Evolutionary conservation across 2,888 invertebrate species (phyloP), one percentile per base, ranked within the genome.

Genomic region (Catotricha subobsoleta): DNA sequence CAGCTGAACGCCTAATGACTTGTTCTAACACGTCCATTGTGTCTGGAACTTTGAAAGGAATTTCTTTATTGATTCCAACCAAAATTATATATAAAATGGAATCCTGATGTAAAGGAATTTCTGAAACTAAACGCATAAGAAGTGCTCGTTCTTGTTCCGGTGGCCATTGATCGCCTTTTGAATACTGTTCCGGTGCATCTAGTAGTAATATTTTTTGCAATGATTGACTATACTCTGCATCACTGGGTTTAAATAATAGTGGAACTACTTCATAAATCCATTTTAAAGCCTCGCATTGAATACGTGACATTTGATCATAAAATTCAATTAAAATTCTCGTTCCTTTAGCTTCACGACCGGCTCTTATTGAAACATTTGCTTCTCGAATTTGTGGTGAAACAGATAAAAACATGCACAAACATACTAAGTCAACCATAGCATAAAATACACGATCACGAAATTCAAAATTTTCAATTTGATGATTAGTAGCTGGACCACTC

Each of bases 181-280:
- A 80, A 64, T 88, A 88, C 44, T 77, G 72, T 46, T 88, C 88
- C 0, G 75, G 71, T 43, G 73, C 70, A 50, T 86, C 86, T 46
- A 86, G 67, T 47, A 87, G 68, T 56, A 86, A 68, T 51, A 80
- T 69, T 66, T 87, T 88, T 49, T 84, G 78, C 40, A 88, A 61
- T 1, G 78, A 78, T 51, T 79, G 79, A 49, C 77, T 70, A 54
- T 79, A 82, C 52, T 87, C 87, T 25, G 69, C 68, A 1, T 75
- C 65, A 21, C 71, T 69, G 3, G 87, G 76, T 19, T 75, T 68
- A 58, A 80, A 88, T 46, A 80, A 65, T 44, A 76, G 71, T 39
- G 79, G 73, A 4, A 83, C 88, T 7, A 76, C 71, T 48, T 81
- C 81, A 49, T 87, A 80, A 55, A 95, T 66, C 94, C 94, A 95